Percentiles rank a stretch among this genome's conserved stretches.
These are phyloP conservation scores for Odontomyia ornata DNA, from an alignment of 2,888 invertebrate species.

Conservation along the genomic window DNA sequence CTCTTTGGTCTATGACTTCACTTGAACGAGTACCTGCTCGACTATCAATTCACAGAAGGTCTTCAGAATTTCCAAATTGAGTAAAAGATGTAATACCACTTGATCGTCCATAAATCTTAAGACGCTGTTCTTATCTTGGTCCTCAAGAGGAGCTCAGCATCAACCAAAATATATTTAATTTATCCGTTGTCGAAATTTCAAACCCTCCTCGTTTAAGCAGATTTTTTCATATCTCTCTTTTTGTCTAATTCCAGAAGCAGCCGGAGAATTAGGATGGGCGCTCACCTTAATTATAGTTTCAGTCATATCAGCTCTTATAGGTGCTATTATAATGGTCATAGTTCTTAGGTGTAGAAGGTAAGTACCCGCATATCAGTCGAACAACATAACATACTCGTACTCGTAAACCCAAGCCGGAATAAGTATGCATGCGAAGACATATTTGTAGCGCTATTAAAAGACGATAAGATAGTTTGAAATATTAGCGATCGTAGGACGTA, in stretches of 20 bases:
- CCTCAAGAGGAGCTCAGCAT: no score
- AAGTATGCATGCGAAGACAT: background rate
- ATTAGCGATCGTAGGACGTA: background rate
- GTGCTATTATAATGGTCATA: conserved; percentile 77
- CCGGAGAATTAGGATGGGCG: conserved; percentile 69
- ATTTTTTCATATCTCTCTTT: background rate
- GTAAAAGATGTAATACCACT: no score
- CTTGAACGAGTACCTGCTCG: no score
- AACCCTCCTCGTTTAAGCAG: no score
- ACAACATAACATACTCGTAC: background rate
- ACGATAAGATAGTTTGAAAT: background rate
- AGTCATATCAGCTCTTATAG: conserved; percentile 74
- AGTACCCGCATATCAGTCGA: conserved; percentile 52
- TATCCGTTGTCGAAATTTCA: no score
- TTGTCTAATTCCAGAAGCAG: conserved; percentile 58
- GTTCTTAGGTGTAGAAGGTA: conserved; percentile 71
- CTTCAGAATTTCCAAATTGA: no score
- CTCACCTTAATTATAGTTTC: conserved; percentile 76
- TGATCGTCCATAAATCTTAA: no score
- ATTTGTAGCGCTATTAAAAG: conserved; percentile 29
- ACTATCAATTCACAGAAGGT: no score
- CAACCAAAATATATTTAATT: no score
- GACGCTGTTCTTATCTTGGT: no score
- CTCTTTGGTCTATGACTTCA: no score
- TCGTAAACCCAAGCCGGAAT: no score